Base-by-base conservation (phyloP, 53 echinoderm and acorn worm species). In the Holothuria leucospilota region DNA sequence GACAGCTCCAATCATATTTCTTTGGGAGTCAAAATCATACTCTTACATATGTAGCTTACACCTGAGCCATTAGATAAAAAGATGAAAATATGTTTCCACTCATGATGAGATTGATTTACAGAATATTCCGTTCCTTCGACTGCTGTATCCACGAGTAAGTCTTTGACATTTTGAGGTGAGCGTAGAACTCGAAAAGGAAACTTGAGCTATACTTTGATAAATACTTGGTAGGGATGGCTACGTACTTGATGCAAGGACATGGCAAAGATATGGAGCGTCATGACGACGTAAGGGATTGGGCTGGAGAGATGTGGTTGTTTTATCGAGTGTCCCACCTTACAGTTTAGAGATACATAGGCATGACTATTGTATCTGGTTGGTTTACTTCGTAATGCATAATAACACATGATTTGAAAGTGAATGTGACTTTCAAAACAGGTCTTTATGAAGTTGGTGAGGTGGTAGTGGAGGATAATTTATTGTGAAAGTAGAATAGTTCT, bases 1-100 rank as follows among this genome's bases (percentile, higher is more conserved):
- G 75, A 75, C 75, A 75, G 75, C 51, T 75, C 26, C 75, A 75
- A 75, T 75, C 75, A 53, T 75, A 75, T 75, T 75, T 75, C 75
- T 75, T 75, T 75, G 38, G 34, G 51, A 51, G 49, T 51, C 75
- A 75, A 75, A 75, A 75, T 75, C 53, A 75, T 75, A 75, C 52
- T 49, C 53, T 12, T 75, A 56, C 75, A 51, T 52, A 75, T 75
- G 75, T 75, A 75, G 75, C 75, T 52, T 51, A 49, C 75, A 75
- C 75, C 75, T 75, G 75, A 75, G 75, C 75, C 51, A 41, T 75
- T 75, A 28, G 52, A 53, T 51, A 51, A 75, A 75, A 41, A 75
- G 51, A 75, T 75, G 52, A 53, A 75, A 75, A 75, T 75, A 75
- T 75, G 75, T 75, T 75, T 75, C 52, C 75, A 51, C 75, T 75